These are phyloP conservation scores for Lepeophtheirus nordmannii DNA, from an alignment of 2,888 invertebrate genomes.

Conservation along the genomic window DNA sequence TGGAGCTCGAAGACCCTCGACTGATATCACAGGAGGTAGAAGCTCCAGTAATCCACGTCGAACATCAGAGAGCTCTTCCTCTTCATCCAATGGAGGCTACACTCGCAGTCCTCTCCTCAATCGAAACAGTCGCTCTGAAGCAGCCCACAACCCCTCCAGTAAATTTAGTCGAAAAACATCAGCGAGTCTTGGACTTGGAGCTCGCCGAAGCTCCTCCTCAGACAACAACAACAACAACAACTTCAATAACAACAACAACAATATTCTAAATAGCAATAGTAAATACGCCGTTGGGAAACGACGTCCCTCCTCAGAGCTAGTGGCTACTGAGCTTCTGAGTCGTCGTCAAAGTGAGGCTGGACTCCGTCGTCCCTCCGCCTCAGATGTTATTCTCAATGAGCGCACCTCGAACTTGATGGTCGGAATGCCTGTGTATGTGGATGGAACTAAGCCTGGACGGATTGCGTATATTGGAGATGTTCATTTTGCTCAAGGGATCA, in stretches of 20 bases:
- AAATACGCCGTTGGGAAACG: neutral
- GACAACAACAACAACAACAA: neutral
- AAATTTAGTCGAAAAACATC: conserved; percentile 7
- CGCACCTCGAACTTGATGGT: conserved; percentile 90
- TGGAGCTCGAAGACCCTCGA: neutral
- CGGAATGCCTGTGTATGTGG: conserved; percentile 83
- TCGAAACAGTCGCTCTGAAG: neutral
- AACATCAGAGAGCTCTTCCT: neutral
- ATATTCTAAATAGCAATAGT: neutral
- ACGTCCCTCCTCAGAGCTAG: conserved; percentile 1
- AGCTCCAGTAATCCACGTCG: conserved; percentile 14
- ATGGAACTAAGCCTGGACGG: conserved; percentile 73
- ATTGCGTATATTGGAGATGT: conserved; percentile 88
- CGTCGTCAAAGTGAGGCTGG: conserved; percentile 59
- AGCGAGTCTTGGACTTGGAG: conserved; percentile 8
- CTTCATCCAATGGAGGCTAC: neutral
- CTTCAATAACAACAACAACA: neutral
- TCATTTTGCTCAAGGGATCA: conserved; percentile 90
- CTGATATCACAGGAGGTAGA: conserved; percentile 2
- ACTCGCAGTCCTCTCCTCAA: neutral
- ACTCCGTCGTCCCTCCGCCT: conserved; percentile 41
- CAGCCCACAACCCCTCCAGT: neutral
- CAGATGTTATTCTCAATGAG: conserved; percentile 49
- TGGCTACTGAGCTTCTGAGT: neutral
- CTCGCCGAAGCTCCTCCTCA: neutral